Base-by-base conservation (phyloP, 2,113 vertebrate genomes). In the Chinchilla lanigera region DNA sequence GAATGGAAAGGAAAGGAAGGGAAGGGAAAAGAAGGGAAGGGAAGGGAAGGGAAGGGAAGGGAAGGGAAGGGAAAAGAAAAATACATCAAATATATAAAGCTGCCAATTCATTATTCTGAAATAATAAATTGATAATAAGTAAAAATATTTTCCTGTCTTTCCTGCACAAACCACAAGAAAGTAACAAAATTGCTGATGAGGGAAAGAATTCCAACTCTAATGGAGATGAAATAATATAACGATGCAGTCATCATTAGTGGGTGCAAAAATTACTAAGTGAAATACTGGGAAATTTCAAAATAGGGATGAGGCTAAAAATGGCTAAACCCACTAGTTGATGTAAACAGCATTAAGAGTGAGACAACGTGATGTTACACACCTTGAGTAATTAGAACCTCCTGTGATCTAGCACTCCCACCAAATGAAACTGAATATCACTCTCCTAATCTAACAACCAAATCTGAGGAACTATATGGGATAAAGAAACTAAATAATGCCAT, bases 41-140 rank as follows among this genome's bases (percentile, higher is more conserved):
- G 47, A 50, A 50, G 47, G 9, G 47, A 50, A 50, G 47, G 47
- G 47, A 50, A 50, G 47, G 9, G 47, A 50, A 30, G 17, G 19
- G 56, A 56, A 38, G n/a, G n/a, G 16, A 20, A 80, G 8, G 44
- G 41, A 10, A 11, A 33, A 17, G 12, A 33, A 78, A 12, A 61
- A 14, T 14, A 78, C 44, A 88, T 65, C 47, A 83, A 65, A 33
- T 50, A 30, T 33, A 67, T 67, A 38, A 83, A 30, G 12, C 7
- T 41, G n/a, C 24, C 9, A 77, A 67, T 14, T 88, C 17, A 73
- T 33, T 90, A 95, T 60, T 89, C 38, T 85, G 20, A 93, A 77
- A 83, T 83, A 92, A 58, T 58, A 58, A 88, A 88, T 20, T 81
- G 41, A 73, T 86, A 69, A 6, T 47, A 92, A 82, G 92, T 56